Evolutionary conservation across 2,113 vertebrate species (phyloP).

Genomic region (Ahaetulla prasina): DNA sequence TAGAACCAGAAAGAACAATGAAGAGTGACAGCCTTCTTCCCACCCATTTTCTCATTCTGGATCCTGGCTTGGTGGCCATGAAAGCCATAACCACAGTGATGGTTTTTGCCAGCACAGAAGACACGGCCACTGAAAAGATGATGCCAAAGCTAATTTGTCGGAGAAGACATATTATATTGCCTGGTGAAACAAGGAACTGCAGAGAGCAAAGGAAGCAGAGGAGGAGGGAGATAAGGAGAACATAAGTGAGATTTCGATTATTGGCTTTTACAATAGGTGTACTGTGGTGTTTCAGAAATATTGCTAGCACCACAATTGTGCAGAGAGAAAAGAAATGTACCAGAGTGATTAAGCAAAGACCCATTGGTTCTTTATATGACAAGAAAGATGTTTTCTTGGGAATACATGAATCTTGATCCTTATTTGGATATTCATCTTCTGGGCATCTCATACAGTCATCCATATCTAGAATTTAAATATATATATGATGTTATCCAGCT

Average conservation of each 20-base stretch:
- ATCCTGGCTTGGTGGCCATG: not conserved
- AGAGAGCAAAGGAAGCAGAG: not conserved
- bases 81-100: not conserved
- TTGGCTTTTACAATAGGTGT: not conserved
- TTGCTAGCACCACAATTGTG: not conserved
- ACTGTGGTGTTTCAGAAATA: not conserved
- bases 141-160: not conserved
- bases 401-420: not conserved
- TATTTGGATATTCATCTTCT: not conserved
- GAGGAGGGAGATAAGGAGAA: not conserved
- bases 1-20: not conserved
- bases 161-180: not conserved
- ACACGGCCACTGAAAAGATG: not conserved
- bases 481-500: not conserved
- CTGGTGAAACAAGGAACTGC: not conserved
- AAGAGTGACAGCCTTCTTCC: not conserved
- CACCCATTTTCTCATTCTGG: not conserved
- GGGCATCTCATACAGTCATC: not conserved
- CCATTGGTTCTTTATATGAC: not conserved
- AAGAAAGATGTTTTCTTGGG: not conserved
- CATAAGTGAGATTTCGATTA: not conserved
- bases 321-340: not conserved
- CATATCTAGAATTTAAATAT: not conserved
- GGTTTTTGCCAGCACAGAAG: not conserved
- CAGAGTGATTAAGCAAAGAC: not conserved